phyloP scores from a whole-genome alignment of 1,140 invertebrate species.

The Pachypeltis micranthus region DNA sequence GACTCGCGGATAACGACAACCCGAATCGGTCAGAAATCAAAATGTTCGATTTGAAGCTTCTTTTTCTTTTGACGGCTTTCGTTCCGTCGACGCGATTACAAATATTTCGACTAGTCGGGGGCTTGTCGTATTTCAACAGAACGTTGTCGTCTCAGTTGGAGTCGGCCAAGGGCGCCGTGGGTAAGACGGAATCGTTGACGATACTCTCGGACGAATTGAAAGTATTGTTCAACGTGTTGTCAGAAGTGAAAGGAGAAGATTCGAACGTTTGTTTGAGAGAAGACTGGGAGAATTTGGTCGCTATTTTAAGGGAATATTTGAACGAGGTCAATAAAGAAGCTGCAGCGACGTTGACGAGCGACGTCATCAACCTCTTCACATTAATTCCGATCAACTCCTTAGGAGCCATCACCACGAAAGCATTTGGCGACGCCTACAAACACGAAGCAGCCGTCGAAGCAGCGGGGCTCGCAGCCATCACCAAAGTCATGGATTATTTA shows the following conservation, averaged over 20 bases:
- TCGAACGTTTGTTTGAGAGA: background rate
- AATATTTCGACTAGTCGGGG: background rate
- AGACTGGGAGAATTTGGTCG: background rate
- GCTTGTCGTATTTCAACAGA: background rate
- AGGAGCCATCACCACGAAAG: slow-evolving; percentile 20
- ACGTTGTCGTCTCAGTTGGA: background rate
- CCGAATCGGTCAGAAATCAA: slow-evolving; percentile 58
- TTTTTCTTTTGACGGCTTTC: slow-evolving; percentile 79
- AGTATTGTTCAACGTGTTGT: slow-evolving; percentile 5
- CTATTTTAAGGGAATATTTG: slow-evolving; percentile 7
- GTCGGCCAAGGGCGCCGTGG: background rate
- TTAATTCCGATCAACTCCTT: slow-evolving; percentile 14
- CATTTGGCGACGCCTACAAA: slow-evolving; percentile 7
- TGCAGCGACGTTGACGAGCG: background rate
- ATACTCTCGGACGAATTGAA: background rate
- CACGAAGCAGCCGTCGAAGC: slow-evolving; percentile 42
- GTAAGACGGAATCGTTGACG: background rate
- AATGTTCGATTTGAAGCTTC: slow-evolving; percentile 74
- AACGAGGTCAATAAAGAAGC: background rate
- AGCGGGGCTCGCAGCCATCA: slow-evolving; percentile 58
- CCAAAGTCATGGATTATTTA: slow-evolving; percentile 52
- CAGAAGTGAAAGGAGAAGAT: background rate
- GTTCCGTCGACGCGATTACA: slow-evolving; percentile 46
- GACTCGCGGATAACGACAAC: slow-evolving; percentile 47
- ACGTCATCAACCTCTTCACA: slow-evolving; percentile 13